Base-by-base conservation (phyloP, 2,888 invertebrate genomes). In the Stenodera caucasica region DNA sequence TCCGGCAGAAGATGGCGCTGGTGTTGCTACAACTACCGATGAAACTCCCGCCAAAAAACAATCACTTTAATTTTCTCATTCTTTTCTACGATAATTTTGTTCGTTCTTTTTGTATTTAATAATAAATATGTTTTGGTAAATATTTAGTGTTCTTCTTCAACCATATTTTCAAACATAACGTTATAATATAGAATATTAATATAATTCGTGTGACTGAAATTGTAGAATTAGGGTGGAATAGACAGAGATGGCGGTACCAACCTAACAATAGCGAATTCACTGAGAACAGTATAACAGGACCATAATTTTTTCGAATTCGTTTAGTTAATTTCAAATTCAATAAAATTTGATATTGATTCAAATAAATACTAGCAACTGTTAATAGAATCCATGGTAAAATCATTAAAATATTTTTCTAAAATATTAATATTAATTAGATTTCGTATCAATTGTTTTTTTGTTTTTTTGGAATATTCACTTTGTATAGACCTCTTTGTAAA, bases 1-100 rank as follows among this genome's bases (percentile, higher is more conserved):
- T 69, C 92, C 91, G 79, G 81, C 86, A 0, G 87, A 88, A 35
- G 88, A 87, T 14, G 58, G 59, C 8, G 80, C 81, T 0, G 84
- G 84, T 21, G 78, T 82, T 0, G 81, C 83, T 0, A 76, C 78
- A 40, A 79, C 80, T 23, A 76, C 76, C 37, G 78, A 78, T 29
- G 82, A 81, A 51, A 60, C 45, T 35, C 85, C 88, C 0, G 81
- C 86, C 15, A 91, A 90, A 75, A 87, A 86, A 71, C 81, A 84
- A 45, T 79, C 83, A 12, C 70, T 78, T 55, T 82, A 77, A 72
- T 56, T 50, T 32, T 21, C 15, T n/a, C 3, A 15, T 23, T 30
- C 11, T 32, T 18, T 29, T 52, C 51, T 40, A 29, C 12, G 15
- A 45, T 35, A 12, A 33, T 49, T 53, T 49, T 49, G 9, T 55